Percentiles rank a stretch among this genome's conserved stretches.
Conservation (phyloP, 92 coral and sea anemone genomes). For the Virgularia gustaviana region DNA sequence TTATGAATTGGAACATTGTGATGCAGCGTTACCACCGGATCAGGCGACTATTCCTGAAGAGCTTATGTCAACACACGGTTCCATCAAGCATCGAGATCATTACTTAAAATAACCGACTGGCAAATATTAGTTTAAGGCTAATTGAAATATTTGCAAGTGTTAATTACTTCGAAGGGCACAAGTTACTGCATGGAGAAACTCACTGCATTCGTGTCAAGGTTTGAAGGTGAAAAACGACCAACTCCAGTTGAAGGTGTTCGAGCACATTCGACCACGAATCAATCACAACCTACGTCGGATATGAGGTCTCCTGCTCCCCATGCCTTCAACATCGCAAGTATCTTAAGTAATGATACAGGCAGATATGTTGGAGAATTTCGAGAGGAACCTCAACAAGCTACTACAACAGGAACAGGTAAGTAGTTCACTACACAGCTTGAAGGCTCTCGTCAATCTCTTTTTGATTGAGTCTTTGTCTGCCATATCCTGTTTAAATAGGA, state of each 20-base stretch:
- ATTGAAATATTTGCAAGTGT: slow-evolving; percentile 7
- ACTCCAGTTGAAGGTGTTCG: slow-evolving; percentile 15
- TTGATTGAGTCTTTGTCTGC: slow-evolving; percentile 34
- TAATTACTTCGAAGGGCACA: neutral
- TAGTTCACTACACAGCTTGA: slow-evolving; percentile 37
- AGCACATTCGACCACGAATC: neutral
- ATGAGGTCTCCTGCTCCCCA: slow-evolving; percentile 3
- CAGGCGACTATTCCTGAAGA: neutral
- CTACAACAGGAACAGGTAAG: slow-evolving; percentile 27
- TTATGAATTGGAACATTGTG: slow-evolving; percentile 15
- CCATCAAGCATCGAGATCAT: slow-evolving; percentile 6
- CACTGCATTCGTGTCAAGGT: slow-evolving; percentile 82
- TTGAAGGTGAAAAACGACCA: slow-evolving; percentile 49
- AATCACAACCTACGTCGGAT: neutral
- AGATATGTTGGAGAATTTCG: neutral
- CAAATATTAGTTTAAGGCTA: slow-evolving; percentile 34
- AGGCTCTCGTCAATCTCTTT: slow-evolving; percentile 21
- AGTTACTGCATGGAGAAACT: slow-evolving; percentile 68
- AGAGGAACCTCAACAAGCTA: neutral
- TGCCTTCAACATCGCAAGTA: slow-evolving; percentile 28
- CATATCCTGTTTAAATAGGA: slow-evolving; percentile 35
- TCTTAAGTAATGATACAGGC: slow-evolving; percentile 15
- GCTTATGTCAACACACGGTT: slow-evolving; percentile 36
- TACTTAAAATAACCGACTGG: neutral
- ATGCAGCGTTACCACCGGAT: neutral